A percentile compares a stretch with the other conserved stretches of the same genome.
Evolutionary conservation across 2,113 vertebrate species (phyloP).

Genomic region (Calidris pugnax): DNA sequence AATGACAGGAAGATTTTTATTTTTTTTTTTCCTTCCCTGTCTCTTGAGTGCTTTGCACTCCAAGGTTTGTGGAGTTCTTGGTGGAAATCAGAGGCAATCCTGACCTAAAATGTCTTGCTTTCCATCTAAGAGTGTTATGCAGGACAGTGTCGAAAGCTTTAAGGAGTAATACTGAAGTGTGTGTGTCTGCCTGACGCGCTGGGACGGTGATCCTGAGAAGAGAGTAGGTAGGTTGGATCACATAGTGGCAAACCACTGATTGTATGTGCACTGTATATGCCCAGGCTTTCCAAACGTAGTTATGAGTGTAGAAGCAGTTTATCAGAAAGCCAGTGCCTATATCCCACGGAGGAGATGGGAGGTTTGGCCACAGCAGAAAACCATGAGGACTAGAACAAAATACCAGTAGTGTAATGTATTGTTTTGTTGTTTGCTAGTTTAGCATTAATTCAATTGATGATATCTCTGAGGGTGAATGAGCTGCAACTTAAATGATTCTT

Average conservation of each 20-base stretch:
- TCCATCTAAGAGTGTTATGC: neutral
- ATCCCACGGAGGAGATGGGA: neutral
- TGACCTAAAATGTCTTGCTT: neutral
- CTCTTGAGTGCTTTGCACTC: neutral
- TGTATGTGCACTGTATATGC: neutral
- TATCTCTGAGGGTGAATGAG: neutral
- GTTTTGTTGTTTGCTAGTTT: neutral
- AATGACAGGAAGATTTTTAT: neutral
- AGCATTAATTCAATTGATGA: neutral
- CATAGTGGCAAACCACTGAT: neutral
- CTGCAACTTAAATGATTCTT: neutral
- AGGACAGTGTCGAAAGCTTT: neutral
- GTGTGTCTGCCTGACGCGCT: neutral
- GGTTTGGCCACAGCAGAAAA: neutral
- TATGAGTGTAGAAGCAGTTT: neutral
- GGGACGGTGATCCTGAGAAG: neutral
- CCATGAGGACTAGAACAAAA: neutral
- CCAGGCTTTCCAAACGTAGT: neutral
- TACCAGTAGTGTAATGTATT: neutral
- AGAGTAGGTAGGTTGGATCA: neutral
- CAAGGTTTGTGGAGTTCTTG: neutral
- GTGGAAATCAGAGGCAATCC: neutral
- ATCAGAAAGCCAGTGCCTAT: neutral
- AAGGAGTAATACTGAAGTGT: neutral
- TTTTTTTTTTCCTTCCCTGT: neutral